Evolutionary conservation across 2,888 invertebrate species (phyloP), one percentile per base, ranked within the genome.

Genomic region (Epinotia brunnichana): DNA sequence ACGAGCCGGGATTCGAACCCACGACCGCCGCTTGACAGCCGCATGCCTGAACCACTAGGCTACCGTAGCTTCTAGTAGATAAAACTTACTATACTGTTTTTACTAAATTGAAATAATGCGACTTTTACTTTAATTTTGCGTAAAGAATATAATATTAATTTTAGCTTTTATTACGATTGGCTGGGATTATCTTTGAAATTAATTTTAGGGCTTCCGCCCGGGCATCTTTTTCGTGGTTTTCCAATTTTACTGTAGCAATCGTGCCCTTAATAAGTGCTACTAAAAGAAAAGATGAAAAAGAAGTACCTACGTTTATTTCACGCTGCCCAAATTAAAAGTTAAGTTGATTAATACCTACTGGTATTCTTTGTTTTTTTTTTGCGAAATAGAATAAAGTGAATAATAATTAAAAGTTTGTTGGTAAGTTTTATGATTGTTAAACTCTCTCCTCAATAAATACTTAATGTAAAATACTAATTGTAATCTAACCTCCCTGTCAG

Each of bases 141-240:
- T 11, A 15, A 61, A 44, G 21, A 61, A 44, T 39, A 60, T 21
- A 24, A 61, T 10, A n/a, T 44, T n/a, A 62, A 62, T 62, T 48
- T 62, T 48, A 15, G 48, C 19, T 62, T 48, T 44, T 44, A 62
- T 62, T 48, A 24, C 21, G 44, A 62, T 62, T 44, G 44, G 41
- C 44, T 48, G 21, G 44, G 21, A n/a, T 62, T n/a, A n/a, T 24
- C 21, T 9, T 24, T 48, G 61, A 62, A 44, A 48, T 24, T 21
- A 62, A 48, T 62, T 48, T 21, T 24, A 62, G 24, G 44, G 61
- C 21, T 62, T 24, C 41, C 24, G 11, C 48, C 21, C 15, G 2
- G n/a, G 21, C n/a, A 24, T 24, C 1, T 19, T 48, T 24, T 44
- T 21, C 9, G 21, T 15, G 44, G 15, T n/a, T 41, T 61, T 21